Evolutionary conservation across 2,113 vertebrate species (phyloP).

Genomic region (Rhombomys opimus): DNA sequence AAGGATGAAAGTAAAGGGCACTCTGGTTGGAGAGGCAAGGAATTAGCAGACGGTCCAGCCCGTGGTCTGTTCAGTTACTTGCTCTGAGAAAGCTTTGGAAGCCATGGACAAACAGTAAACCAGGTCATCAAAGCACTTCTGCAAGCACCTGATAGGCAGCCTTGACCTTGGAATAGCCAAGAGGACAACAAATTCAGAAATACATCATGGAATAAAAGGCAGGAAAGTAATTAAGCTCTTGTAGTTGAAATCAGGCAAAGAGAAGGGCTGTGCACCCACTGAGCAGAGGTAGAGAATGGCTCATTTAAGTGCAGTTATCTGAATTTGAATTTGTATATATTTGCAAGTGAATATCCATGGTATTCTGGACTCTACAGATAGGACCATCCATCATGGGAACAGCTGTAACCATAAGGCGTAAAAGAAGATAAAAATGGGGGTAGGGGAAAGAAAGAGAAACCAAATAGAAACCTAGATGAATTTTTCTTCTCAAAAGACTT

Average conservation of each 20-base stretch:
- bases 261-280: neutral
- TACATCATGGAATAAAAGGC: neutral
- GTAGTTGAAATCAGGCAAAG: neutral
- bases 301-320: conserved; percentile 51
- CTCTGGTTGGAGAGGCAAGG: neutral
- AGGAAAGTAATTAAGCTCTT: conserved; percentile 15
- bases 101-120: neutral
- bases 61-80: neutral
- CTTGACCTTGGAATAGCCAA: conserved; percentile 40
- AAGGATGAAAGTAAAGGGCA: neutral
- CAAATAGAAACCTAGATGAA: conserved; percentile 42
- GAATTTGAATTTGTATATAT: conserved; percentile 54
- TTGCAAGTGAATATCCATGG: conserved; percentile 69
- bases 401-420: neutral
- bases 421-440: conserved; percentile 46
- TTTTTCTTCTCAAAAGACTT: conserved; percentile 45
- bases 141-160: neutral
- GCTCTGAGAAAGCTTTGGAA: neutral
- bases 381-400: conserved; percentile 56
- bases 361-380: conserved; percentile 73
- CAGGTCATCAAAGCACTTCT: conserved; percentile 40
- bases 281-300: neutral
- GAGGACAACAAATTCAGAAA: conserved; percentile 15
- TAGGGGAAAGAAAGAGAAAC: conserved; percentile 32
- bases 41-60: neutral